phyloP scores from a whole-genome alignment of 2,113 vertebrate species.

The Aphyosemion australe region DNA sequence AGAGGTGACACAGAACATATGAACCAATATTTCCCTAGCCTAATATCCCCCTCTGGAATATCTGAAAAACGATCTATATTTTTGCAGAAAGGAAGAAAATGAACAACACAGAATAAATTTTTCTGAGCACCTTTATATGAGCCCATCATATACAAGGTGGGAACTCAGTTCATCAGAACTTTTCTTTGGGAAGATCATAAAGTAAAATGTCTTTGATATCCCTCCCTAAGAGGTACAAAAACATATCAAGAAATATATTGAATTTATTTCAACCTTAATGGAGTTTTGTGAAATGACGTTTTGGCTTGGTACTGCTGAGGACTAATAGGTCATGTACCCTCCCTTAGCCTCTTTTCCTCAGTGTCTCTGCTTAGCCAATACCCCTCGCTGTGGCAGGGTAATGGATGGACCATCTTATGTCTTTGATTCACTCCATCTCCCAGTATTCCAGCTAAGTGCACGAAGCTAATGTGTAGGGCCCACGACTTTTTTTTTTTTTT shows the following conservation, averaged over 20 bases:
- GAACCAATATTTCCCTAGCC: no score
- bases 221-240: conserved; percentile 28
- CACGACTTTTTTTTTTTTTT: conserved; percentile 70
- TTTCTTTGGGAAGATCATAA: no score
- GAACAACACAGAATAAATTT: no score
- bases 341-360: conserved; percentile 42
- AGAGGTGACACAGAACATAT: no score
- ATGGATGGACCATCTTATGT: conserved; percentile 59
- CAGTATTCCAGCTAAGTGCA: conserved; percentile 36
- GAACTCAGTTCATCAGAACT: no score
- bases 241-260: conserved; percentile 13
- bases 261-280: conserved; percentile 9
- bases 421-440: conserved; percentile 40
- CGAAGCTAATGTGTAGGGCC: conserved; percentile 50
- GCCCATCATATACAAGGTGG: no score
- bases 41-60: no score
- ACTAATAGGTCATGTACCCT: conserved; percentile 57
- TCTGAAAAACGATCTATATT: no score
- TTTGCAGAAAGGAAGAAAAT: no score
- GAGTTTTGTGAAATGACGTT: conserved; percentile 50
- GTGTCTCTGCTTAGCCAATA: conserved; percentile 53
- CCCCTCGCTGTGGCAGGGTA: conserved; percentile 61
- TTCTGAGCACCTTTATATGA: no score
- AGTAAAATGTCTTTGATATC: neutral
- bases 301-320: conserved; percentile 37